Evolutionary conservation across 2,113 vertebrate species (phyloP), one percentile per base, ranked within the genome.

Genomic region (Cynopterus brachyotis): DNA sequence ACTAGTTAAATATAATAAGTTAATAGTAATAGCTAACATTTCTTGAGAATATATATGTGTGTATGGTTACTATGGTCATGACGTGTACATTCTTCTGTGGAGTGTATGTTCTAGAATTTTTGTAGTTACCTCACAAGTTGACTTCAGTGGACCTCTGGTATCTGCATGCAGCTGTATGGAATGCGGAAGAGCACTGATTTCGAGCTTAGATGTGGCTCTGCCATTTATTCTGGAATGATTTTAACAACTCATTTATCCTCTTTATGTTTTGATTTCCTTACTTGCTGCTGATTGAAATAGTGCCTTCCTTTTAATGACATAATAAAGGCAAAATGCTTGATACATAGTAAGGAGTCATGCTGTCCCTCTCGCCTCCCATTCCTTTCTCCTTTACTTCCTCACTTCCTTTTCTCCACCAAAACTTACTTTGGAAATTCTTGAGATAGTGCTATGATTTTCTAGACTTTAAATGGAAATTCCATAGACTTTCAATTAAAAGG

Each of bases 391-490:
- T 59, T 35, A 30, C 2, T n/a, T 19, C 7, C 37, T 84, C 13
- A 67, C 17, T 89, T 89, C 2, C 7, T 59, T 75, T 79, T 53
- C 22, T 45, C 62, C 55, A 35, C 5, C 26, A 35, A 67, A 57
- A 40, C 9, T 79, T 20, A 60, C 64, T 82, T 62, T 22, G 72
- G 42, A 89, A 93, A 86, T 81, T 96, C 47, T n/a, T 62, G 24
- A 81, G 60, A 64, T 40, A 82, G 4, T 15, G 16, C 53, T 76
- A 19, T 32, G 76, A 69, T 10, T 87, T 94, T 85, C 53, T 78
- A 94, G 60, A 47, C 32, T 81, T 70, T 47, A 28, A 32, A 30
- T 67, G 37, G 30, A 93, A 73, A 83, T 82, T 78, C 40, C 17
- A 26, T 37, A 57, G 32, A n/a, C 28, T 62, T 84, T 81, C 59